Percentiles rank a stretch among this genome's conserved stretches.
Evolutionary conservation across 2,888 invertebrate species (phyloP).

Genomic region (Rhaphigaster nebulosa): DNA sequence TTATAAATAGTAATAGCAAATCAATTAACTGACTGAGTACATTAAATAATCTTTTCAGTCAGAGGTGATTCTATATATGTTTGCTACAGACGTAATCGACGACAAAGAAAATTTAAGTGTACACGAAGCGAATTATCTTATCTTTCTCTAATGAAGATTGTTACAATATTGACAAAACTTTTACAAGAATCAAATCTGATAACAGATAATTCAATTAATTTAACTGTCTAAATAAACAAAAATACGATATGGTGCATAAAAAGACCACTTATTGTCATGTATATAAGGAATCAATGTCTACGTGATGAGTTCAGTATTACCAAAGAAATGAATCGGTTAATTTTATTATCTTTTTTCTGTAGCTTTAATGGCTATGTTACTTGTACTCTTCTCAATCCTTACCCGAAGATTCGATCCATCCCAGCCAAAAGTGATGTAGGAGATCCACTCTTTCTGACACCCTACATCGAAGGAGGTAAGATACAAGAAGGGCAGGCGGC

Average conservation of each 20-base stretch:
- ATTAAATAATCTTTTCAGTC: too few species aligned
- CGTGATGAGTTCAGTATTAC: not conserved
- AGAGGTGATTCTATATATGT: too few species aligned
- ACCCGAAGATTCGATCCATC: not conserved
- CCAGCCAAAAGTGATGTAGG: not conserved
- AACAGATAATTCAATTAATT: not conserved
- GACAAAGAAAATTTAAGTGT: too few species aligned
- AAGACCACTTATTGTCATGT: too few species aligned
- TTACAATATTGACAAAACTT: not conserved
- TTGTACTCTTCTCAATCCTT: not conserved
- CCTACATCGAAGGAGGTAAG: conserved; percentile 14
- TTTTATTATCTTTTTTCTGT: not conserved
- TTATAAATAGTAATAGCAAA: too few species aligned
- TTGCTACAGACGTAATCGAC: too few species aligned
- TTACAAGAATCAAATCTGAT: not conserved
- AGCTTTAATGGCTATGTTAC: not conserved
- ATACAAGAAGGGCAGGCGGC: not conserved
- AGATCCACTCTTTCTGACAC: not conserved
- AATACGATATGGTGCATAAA: not conserved
- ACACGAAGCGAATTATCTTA: too few species aligned
- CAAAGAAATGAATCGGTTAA: not conserved
- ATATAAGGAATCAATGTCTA: not conserved
- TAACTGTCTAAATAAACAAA: not conserved
- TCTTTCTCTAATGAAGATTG: too few species aligned
- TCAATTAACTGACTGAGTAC: too few species aligned